These are phyloP conservation scores for Drosophila pectinifera DNA, from an alignment of 1,140 invertebrate species.

Conservation along the genomic window DNA sequence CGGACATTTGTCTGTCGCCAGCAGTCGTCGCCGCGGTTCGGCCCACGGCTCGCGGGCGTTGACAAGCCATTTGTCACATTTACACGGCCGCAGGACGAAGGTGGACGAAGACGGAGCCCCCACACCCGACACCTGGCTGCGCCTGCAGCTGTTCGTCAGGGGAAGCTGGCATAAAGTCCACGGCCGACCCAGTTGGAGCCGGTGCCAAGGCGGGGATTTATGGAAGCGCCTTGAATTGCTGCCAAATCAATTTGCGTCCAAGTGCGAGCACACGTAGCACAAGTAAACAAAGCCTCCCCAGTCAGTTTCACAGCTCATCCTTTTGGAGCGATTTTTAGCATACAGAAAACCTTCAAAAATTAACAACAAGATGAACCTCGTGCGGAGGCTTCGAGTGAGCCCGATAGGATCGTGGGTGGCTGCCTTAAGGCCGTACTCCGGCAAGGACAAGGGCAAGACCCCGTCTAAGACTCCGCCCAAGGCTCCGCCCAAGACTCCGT, in stretches of 20 bases:
- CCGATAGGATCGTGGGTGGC: neutral
- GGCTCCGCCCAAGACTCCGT: neutral
- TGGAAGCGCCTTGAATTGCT: slow-evolving; percentile 40
- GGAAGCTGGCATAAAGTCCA: slow-evolving; percentile 3
- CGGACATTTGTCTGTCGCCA: slow-evolving; percentile 63
- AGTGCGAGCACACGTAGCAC: slow-evolving; percentile 10
- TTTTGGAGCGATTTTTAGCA: slow-evolving; percentile 40
- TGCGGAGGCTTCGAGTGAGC: slow-evolving; percentile 25
- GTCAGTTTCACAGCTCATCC: slow-evolving; percentile 12
- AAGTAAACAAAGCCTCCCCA: slow-evolving; percentile 19
- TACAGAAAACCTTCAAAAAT: neutral
- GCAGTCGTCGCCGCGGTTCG: slow-evolving; percentile 23
- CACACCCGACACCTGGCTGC: neutral
- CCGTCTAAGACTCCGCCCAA: slow-evolving; percentile 1
- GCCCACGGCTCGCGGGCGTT: slow-evolving; percentile 41
- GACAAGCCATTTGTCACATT: slow-evolving; percentile 76
- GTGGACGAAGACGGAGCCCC: neutral
- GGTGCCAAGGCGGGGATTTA: slow-evolving; percentile 42
- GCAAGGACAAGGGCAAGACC: slow-evolving; percentile 4
- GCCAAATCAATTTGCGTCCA: slow-evolving; percentile 55
- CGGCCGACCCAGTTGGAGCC: slow-evolving; percentile 40
- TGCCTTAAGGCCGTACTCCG: slow-evolving; percentile 4
- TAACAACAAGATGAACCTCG: slow-evolving; percentile 51
- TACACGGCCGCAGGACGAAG: slow-evolving; percentile 41
- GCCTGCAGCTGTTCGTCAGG: slow-evolving; percentile 13